Evolutionary conservation across 2,113 vertebrate genomes (phyloP).

Genomic region (Phycodurus eques): DNA sequence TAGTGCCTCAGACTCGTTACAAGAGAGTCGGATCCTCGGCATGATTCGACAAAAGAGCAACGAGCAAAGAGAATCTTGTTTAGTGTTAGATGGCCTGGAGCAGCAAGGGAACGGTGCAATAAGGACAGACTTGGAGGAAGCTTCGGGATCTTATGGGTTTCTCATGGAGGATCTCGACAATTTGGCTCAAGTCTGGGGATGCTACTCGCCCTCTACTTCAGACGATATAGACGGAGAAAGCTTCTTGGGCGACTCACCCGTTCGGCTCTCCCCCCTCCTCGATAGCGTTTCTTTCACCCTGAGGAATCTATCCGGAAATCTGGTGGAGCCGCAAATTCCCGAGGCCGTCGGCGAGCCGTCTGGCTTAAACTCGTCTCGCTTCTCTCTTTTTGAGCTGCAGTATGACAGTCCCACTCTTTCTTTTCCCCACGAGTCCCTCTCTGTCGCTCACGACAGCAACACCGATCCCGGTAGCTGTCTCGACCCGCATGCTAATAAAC

Average conservation of each 20-base stretch:
- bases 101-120: conserved; percentile 99
- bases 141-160: conserved; percentile 85
- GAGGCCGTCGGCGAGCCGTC: conserved; percentile 86
- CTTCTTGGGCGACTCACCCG: conserved; percentile 89
- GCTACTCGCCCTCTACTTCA: conserved; percentile 92
- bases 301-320: conserved; percentile 81
- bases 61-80: conserved; percentile 91
- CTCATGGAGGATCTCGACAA: conserved; percentile 88
- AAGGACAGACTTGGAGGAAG: conserved; percentile 87
- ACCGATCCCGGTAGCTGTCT: conserved; percentile 89
- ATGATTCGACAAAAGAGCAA: conserved; percentile 98
- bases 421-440: conserved; percentile 88
- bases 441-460: conserved; percentile 81
- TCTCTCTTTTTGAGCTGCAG: conserved; percentile 98
- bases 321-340: conserved; percentile 80
- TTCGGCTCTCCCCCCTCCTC: conserved; percentile 84
- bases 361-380: conserved; percentile 86
- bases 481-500: conserved; percentile 90
- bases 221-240: conserved; percentile 94
- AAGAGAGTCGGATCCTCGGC: conserved; percentile 98
- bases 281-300: conserved; percentile 83
- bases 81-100: conserved; percentile 95
- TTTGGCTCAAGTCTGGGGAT: conserved; percentile 96
- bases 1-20: conserved; percentile 97
- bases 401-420: conserved; percentile 93